A percentile compares a stretch with the other conserved stretches of the same genome.
These are phyloP conservation scores for Periparus ater DNA, from an alignment of 2,797 vertebrate genomes.

Conservation along the genomic window DNA sequence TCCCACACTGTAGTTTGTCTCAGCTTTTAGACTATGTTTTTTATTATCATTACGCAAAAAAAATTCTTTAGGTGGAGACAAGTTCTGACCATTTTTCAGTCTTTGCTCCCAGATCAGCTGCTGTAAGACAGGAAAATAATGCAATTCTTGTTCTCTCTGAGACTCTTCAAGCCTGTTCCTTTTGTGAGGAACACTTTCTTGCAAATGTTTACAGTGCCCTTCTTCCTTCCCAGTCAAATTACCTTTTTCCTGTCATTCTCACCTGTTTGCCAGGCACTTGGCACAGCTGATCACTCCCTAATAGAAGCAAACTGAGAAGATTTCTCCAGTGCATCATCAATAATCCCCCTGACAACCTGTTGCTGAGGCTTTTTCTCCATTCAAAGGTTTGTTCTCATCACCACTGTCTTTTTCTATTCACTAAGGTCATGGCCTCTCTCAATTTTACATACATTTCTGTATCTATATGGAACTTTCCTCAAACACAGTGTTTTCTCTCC, in stretches of 20 bases:
- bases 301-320: background rate
- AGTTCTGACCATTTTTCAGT: background rate
- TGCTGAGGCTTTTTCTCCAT: background rate
- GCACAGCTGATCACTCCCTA: background rate
- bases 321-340: background rate
- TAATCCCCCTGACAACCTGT: background rate
- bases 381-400: background rate
- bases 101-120: background rate
- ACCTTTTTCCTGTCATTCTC: background rate
- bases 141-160: background rate
- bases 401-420: background rate
- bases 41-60: background rate
- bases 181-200: background rate
- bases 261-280: background rate
- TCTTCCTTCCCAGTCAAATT: background rate
- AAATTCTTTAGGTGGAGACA: background rate
- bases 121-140: background rate
- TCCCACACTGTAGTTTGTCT: background rate
- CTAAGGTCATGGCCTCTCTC: background rate
- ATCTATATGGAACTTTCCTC: background rate
- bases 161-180: background rate
- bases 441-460: background rate
- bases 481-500: background rate
- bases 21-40: background rate
- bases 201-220: background rate